Evolutionary conservation across 2,797 vertebrate species (phyloP).

Genomic region (Diplodus sargus): DNA sequence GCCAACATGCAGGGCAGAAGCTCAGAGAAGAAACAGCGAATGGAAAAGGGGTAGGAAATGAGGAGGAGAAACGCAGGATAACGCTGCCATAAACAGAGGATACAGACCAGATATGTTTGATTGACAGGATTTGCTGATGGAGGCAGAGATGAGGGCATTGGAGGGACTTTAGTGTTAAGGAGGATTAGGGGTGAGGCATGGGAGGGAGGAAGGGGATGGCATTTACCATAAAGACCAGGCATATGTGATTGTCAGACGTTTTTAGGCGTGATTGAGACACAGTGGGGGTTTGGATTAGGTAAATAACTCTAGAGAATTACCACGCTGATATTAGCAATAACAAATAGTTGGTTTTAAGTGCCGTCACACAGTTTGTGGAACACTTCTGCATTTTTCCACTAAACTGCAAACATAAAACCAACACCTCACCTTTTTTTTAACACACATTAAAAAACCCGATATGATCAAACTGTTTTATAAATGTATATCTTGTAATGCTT

Average conservation of each 20-base stretch:
- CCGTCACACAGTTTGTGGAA: not conserved
- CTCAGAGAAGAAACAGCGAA: slow-evolving; percentile 17
- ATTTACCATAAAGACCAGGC: slow-evolving; percentile 53
- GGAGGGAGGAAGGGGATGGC: slow-evolving; percentile 28
- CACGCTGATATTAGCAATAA: not conserved
- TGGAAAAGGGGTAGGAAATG: not conserved
- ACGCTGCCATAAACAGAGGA: slow-evolving; percentile 36
- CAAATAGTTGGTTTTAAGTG: not conserved
- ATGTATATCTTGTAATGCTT: too few species aligned
- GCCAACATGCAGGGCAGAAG: slow-evolving; percentile 19
- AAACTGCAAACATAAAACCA: not conserved
- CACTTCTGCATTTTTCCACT: not conserved
- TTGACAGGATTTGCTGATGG: slow-evolving; percentile 59
- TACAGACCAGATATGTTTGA: slow-evolving; percentile 42
- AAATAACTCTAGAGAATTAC: not conserved
- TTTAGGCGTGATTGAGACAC: not conserved
- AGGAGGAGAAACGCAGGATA: slow-evolving; percentile 20
- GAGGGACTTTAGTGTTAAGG: slow-evolving; percentile 45
- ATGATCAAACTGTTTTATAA: too few species aligned
- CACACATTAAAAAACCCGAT: too few species aligned
- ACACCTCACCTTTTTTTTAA: too few species aligned
- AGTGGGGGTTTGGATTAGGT: not conserved
- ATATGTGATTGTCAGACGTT: slow-evolving; percentile 18
- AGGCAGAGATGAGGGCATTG: slow-evolving; percentile 33
- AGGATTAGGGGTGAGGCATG: slow-evolving; percentile 51